Conservation (phyloP, 1,140 invertebrate genomes). For the Bombus superbus region DNA sequence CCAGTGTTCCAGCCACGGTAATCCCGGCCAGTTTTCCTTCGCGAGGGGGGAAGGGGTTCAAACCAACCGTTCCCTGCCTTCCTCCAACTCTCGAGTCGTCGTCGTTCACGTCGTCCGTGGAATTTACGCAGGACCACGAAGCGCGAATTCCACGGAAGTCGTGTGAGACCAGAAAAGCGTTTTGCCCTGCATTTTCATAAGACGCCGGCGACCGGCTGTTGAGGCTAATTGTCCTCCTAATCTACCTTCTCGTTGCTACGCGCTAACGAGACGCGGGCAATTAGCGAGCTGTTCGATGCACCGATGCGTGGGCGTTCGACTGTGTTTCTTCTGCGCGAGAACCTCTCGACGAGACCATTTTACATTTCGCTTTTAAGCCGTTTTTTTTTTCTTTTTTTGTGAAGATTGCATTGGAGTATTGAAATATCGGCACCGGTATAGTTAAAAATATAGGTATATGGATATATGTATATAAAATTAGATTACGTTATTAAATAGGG, state of each 20-base stretch:
- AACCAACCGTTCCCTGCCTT: background rate
- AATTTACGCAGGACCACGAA: slow-evolving; percentile 64
- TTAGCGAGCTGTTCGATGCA: slow-evolving; percentile 29
- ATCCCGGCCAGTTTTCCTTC: slow-evolving; percentile 69
- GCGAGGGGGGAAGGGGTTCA: background rate
- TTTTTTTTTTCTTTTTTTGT: too few species aligned
- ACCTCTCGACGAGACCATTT: background rate
- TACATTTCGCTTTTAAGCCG: too few species aligned
- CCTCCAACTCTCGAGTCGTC: too few species aligned
- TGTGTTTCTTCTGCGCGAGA: background rate
- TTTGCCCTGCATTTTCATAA: slow-evolving; percentile 77
- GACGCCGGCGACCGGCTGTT: slow-evolving; percentile 61
- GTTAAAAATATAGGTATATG: too few species aligned
- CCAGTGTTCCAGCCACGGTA: slow-evolving; percentile 46
- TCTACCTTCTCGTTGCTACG: slow-evolving; percentile 53
- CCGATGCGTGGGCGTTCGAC: background rate
- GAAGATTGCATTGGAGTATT: too few species aligned
- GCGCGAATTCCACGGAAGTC: slow-evolving; percentile 64
- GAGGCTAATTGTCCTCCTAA: slow-evolving; percentile 68
- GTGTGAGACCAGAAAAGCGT: slow-evolving; percentile 62
- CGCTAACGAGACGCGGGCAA: slow-evolving; percentile 49
- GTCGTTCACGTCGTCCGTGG: slow-evolving; percentile 19
- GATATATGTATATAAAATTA: too few species aligned
- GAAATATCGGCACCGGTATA: too few species aligned
- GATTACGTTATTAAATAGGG: too few species aligned